Evolutionary conservation across 2,888 invertebrate species (phyloP).

Genomic region (Heteropelma amictum): DNA sequence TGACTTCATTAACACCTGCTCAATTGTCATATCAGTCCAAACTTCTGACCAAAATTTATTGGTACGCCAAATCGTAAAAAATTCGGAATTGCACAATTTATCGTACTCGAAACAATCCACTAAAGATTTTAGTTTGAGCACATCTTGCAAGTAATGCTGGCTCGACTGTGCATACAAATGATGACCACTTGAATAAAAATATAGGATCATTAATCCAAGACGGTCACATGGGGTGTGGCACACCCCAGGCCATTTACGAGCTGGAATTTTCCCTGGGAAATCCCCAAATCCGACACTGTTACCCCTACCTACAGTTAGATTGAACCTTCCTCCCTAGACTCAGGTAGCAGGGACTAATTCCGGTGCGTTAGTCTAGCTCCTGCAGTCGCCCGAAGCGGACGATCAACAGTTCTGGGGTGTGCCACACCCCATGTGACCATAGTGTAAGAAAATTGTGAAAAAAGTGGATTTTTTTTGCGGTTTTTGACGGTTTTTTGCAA

Average conservation of each 20-base stretch:
- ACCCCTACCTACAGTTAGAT: not conserved
- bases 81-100: constrained; percentile 52
- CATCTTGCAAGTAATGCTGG: constrained; percentile 66
- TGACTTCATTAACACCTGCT: constrained; percentile 58
- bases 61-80: constrained; percentile 58
- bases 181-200: constrained; percentile 61
- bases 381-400: not conserved
- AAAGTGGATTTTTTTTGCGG: not conserved
- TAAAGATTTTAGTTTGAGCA: constrained; percentile 58
- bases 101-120: constrained; percentile 60
- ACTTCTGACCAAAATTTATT: constrained; percentile 57
- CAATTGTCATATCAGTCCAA: constrained; percentile 56
- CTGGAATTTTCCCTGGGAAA: too few relatives aligned
- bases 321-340: not conserved
- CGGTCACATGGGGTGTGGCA: too few relatives aligned
- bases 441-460: not conserved
- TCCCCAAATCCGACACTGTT: not conserved
- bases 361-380: not conserved
- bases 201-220: constrained; percentile 60
- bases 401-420: not conserved
- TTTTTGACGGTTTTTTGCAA: not conserved
- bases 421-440: not conserved
- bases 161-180: constrained; percentile 61
- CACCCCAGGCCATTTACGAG: too few relatives aligned
- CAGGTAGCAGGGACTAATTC: not conserved